Conservation (phyloP, 2,888 invertebrate species). For the Leptinotarsa rubiginosa region DNA sequence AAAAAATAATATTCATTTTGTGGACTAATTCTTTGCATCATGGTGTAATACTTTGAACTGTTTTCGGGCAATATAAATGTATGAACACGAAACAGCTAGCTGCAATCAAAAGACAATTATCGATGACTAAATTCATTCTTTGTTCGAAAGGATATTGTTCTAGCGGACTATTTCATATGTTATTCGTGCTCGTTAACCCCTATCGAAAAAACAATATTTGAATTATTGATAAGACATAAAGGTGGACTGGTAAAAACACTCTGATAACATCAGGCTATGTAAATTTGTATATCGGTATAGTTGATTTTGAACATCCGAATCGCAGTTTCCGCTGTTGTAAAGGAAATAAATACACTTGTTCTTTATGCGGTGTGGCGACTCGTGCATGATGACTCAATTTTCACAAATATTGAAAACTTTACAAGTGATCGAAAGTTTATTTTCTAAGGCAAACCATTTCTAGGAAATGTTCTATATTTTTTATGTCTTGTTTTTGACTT, state of each 20-base stretch:
- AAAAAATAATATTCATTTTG: no score
- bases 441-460: no score
- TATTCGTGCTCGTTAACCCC: slow-evolving; percentile 8
- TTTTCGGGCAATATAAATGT: no score
- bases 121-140: slow-evolving; percentile 4
- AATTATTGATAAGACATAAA: slow-evolving; percentile 20
- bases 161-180: background rate
- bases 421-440: no score
- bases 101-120: slow-evolving; percentile 1
- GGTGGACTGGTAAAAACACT: background rate
- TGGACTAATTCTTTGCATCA: no score
- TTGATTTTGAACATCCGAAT: background rate
- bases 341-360: no score
- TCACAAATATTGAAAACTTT: background rate
- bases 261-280: slow-evolving; percentile 13
- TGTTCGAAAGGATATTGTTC: background rate
- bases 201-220: slow-evolving; percentile 33
- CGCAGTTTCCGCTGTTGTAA: slow-evolving; percentile 1
- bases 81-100: background rate
- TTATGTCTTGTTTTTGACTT: no score
- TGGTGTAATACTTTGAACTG: no score
- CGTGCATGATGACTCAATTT: background rate
- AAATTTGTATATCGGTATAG: slow-evolving; percentile 4
- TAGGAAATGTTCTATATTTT: no score
- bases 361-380: background rate